Evolutionary conservation across 2,888 invertebrate species (phyloP), one percentile per base, ranked within the genome.

Genomic region (Girardia tigrina): DNA sequence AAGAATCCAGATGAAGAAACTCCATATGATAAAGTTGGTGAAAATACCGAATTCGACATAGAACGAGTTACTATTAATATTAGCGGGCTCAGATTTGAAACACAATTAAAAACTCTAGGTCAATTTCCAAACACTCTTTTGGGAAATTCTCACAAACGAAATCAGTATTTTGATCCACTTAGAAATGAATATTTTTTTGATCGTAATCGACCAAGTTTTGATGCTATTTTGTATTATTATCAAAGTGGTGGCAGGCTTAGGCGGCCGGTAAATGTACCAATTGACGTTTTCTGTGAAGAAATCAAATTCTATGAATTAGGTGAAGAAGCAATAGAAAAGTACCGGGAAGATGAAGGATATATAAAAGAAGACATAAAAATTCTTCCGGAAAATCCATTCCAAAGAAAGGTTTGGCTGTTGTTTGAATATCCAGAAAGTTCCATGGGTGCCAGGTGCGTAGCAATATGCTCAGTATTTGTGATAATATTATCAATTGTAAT

Each of bases 341-440:
- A 82, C 79, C 80, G 85, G 86, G 93, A 94, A 88, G 94, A 94
- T 88, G 94, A 95, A 87, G 94, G 94, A 82, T 95, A 94, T 88
- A 94, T 94, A 87, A 94, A 95, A 87, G 95, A 97, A 86, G 94
- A 95, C 86, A 95, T 95, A 86, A 92, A 92, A 86, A 94, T 94
- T 82, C 88, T 97, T 86, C 97, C 95, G 82, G 90, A 90, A 86
- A 92, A 93, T 88, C 92, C 94, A 87, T 90, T 93, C 86, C 94
- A 95, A 87, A 90, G 93, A 86, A 92, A 93, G 88, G 90, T 97
- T 86, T 97, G 95, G 95, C 88, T 97, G 86, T 88, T 97, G 84
- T 97, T 97, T 88, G 97, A 97, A 88, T 95, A 97, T 87, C 97
- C 97, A 80, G 97, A 97, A 87, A 94, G 94, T 87, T 95, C 95